Percentiles rank a stretch among this genome's conserved stretches.
These are phyloP conservation scores for Pelodytes ibericus DNA, from an alignment of 2,797 vertebrate species.

Conservation along the genomic window DNA sequence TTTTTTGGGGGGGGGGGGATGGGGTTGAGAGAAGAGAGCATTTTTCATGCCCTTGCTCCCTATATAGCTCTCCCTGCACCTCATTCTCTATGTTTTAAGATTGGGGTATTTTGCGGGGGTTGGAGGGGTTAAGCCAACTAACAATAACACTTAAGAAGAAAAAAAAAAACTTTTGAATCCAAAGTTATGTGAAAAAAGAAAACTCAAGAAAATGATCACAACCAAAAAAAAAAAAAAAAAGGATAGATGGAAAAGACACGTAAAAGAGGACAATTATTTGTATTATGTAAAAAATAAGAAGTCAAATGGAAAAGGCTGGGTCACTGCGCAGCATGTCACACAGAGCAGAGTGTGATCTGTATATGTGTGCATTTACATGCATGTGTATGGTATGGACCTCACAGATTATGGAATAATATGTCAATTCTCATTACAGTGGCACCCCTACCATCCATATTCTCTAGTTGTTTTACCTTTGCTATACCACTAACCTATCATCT, in stretches of 20 bases:
- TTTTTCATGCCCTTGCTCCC: constrained; percentile 49
- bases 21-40: constrained; percentile 45
- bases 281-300: constrained; percentile 35
- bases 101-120: constrained; percentile 39
- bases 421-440: neutral
- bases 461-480: too few relatives aligned
- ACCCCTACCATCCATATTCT: too few relatives aligned
- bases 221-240: constrained; percentile 44
- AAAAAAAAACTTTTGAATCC: constrained; percentile 51
- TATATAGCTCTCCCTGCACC: constrained; percentile 33
- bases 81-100: constrained; percentile 51
- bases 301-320: constrained; percentile 38
- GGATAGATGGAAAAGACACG: constrained; percentile 20
- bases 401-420: neutral
- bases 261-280: constrained; percentile 43
- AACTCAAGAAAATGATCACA: constrained; percentile 32
- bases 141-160: constrained; percentile 34
- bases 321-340: constrained; percentile 30
- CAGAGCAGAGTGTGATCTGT: constrained; percentile 32
- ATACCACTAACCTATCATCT: too few relatives aligned
- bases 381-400: constrained; percentile 31
- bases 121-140: constrained; percentile 41
- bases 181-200: constrained; percentile 46
- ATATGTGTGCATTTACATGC: constrained; percentile 8
- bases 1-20: constrained; percentile 35